Evolutionary conservation across 2,113 vertebrate species (phyloP).

Genomic region (Catharus minimus): DNA sequence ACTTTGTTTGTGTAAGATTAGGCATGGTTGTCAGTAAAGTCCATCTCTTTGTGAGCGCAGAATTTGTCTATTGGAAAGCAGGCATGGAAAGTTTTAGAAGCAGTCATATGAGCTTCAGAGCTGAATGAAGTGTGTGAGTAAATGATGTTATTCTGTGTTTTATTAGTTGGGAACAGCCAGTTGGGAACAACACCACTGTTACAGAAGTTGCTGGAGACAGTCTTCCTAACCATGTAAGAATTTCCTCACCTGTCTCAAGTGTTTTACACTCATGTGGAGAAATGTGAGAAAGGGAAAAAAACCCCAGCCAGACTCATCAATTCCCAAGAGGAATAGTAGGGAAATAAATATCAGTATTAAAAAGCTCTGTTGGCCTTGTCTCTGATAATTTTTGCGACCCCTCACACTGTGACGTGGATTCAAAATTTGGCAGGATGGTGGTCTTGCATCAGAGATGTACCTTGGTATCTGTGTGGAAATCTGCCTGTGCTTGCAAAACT

Average conservation of each 20-base stretch:
- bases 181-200: neutral
- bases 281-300: neutral
- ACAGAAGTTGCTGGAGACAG: neutral
- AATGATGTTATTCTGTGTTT: neutral
- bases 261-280: neutral
- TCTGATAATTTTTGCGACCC: neutral
- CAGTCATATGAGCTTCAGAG: neutral
- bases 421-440: neutral
- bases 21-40: neutral
- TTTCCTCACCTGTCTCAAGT: neutral
- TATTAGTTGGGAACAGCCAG: neutral
- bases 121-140: neutral
- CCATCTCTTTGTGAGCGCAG: neutral
- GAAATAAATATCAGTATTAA: neutral
- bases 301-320: neutral
- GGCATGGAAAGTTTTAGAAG: neutral
- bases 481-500: neutral
- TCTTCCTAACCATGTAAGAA: neutral
- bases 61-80: neutral
- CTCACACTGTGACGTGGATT: neutral
- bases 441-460: neutral
- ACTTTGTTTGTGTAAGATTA: constrained; percentile 1
- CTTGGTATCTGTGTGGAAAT: neutral
- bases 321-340: neutral
- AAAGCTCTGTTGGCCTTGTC: neutral